Base-by-base conservation (phyloP, 1,140 invertebrate species). In the Drosophila malerkotliana region DNA sequence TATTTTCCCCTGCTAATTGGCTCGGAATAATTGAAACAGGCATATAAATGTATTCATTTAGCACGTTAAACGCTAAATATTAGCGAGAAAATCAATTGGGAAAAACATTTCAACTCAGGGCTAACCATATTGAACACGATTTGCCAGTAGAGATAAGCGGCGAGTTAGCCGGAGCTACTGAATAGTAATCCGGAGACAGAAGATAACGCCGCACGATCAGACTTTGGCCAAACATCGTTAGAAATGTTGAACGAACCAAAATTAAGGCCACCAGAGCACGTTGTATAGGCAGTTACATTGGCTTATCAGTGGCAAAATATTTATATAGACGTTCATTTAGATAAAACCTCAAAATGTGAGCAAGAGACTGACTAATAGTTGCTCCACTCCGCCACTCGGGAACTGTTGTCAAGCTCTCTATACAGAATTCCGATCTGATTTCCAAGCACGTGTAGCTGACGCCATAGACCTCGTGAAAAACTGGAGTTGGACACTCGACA, bases 261-360 rank as follows among this genome's bases (percentile, higher is more conserved):
- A 68, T 47, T 67, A 67, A 67, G 64, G 64, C 34, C 61, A 53
- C 10, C 56, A 4, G 24, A 39, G 61, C 41, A 28, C 55, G 30
- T 39, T 49, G 30, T 30, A 14, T 14, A 49, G 44, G 21, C 32
- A 39, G 63, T 67, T 64, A 67, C 47, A 67, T 26, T 24, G 39
- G 44, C 80, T 85, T 83, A 83, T 83, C 80, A 72, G 48, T 53
- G 41, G 30, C 72, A 51, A 52, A 72, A 72, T 73, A 63, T 72
- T 66, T 68, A 68, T 80, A 79, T 60, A 55, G 72, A 45, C 63
- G 55, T 32, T 66, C 32, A 51, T 61, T 83, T 64, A 76, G 80
- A 80, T 75, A 75, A 73, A 73, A 49, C 12, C 26, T 15, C 10
- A 26, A 55, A 47, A 39, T 44, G 7, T 24, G 2, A 34, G n/a